Percentiles rank a stretch among this genome's conserved stretches.
phyloP scores from a whole-genome alignment of 2,888 invertebrate genomes.

The Lycaena phlaeas region DNA sequence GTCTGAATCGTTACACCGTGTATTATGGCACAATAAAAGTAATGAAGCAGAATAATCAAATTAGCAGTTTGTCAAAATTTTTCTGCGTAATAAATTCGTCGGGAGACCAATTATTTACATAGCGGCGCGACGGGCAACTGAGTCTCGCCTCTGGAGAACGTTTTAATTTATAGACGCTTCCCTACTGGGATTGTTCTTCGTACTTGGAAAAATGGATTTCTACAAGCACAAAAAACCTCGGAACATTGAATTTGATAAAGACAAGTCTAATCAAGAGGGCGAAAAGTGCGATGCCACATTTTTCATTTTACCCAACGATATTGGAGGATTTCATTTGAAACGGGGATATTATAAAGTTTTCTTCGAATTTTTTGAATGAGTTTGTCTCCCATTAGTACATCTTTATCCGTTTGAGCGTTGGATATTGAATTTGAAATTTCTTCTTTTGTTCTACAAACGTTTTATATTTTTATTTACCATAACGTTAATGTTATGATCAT shows the following conservation, averaged over 20 bases:
- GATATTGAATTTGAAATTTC: too few species aligned
- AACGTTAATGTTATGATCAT: too few species aligned
- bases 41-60: slow-evolving; percentile 9
- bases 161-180: slow-evolving; percentile 37
- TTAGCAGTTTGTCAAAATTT: slow-evolving; percentile 51
- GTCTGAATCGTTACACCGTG: not conserved
- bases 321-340: slow-evolving; percentile 3
- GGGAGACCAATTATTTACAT: slow-evolving; percentile 54
- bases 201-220: slow-evolving; percentile 26
- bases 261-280: slow-evolving; percentile 20
- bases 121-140: slow-evolving; percentile 42
- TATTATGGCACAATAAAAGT: slow-evolving; percentile 7
- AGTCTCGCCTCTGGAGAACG: slow-evolving; percentile 43
- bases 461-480: too few species aligned
- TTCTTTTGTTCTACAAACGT: too few species aligned
- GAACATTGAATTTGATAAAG: slow-evolving; percentile 23
- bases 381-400: too few species aligned
- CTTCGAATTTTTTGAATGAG: too few species aligned
- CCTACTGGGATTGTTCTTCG: slow-evolving; percentile 33
- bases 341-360: slow-evolving; percentile 6
- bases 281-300: slow-evolving; percentile 10
- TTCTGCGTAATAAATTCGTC: slow-evolving; percentile 52
- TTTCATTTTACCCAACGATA: not conserved
- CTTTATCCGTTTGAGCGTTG: too few species aligned
- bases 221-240: slow-evolving; percentile 18